Evolutionary conservation across 2,113 vertebrate species (phyloP).

Genomic region (Sminthopsis crassicaudata): DNA sequence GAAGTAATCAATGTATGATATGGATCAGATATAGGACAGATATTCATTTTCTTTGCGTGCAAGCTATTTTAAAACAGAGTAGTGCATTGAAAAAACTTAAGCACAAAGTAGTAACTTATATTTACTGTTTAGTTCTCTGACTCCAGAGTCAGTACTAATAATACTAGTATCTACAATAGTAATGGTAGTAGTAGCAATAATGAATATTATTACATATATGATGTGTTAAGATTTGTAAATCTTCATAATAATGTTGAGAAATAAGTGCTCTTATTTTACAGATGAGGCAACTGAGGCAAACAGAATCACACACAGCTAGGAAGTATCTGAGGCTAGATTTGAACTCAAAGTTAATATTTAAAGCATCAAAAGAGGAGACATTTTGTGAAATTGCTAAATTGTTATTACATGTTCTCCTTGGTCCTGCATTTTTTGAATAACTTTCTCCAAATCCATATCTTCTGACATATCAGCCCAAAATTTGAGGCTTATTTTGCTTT

Average conservation of each 20-base stretch:
- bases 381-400: not conserved
- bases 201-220: too few species aligned
- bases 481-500: not conserved
- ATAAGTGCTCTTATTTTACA: too few species aligned
- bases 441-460: not conserved
- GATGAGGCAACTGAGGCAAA: too few species aligned
- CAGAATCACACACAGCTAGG: too few species aligned
- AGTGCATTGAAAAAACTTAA: not conserved
- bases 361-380: not conserved
- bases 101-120: not conserved
- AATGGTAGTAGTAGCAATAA: too few species aligned
- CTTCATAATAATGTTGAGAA: too few species aligned
- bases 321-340: too few species aligned
- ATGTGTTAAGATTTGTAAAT: too few species aligned
- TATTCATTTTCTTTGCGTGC: not conserved
- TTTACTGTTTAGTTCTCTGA: not conserved
- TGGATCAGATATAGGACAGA: not conserved
- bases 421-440: not conserved
- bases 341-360: not conserved
- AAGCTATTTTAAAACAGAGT: not conserved
- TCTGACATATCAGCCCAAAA: not conserved
- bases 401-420: not conserved
- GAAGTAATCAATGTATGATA: not conserved
- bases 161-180: too few species aligned
- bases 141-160: too few species aligned